Conservation (phyloP, 2,113 vertebrate species). For the Hemibagrus wyckioides region DNA sequence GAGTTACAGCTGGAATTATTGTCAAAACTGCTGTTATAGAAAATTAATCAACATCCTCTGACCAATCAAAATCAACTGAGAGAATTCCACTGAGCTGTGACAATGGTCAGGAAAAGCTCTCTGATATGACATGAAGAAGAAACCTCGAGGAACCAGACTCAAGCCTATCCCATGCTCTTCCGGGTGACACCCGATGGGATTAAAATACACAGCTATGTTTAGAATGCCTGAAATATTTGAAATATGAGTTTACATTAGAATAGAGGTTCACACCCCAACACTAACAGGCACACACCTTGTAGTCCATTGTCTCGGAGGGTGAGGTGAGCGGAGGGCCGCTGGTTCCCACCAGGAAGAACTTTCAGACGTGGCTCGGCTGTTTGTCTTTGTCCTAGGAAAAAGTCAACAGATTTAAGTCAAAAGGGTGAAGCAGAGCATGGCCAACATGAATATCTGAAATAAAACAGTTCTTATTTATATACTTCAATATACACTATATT, state of each 20-base stretch:
- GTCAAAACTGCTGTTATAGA: background rate
- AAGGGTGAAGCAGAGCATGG: background rate
- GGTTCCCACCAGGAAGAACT: slow-evolving; percentile 28
- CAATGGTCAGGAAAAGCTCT: background rate
- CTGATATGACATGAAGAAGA: background rate
- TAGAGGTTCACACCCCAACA: background rate
- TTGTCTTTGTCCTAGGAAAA: slow-evolving; percentile 33
- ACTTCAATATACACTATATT: too few relatives aligned
- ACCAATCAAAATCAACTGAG: background rate
- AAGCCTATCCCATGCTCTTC: background rate
- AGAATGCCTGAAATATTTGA: background rate
- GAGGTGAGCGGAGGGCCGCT: slow-evolving; percentile 58
- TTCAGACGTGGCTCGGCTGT: slow-evolving; percentile 30
- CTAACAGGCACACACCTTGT: slow-evolving; percentile 42
- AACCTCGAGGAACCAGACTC: background rate
- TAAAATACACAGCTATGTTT: background rate
- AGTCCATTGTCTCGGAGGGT: slow-evolving; percentile 55
- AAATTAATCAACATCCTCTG: background rate
- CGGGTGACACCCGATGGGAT: background rate
- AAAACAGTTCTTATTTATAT: too few relatives aligned
- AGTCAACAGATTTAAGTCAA: background rate
- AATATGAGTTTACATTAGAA: background rate
- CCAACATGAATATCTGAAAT: background rate
- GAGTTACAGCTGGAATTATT: background rate
- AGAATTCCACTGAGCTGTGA: background rate